A percentile compares a stretch with the other conserved stretches of the same genome.
phyloP scores from a whole-genome alignment of 2,797 vertebrate genomes.

The Decapterus maruadsi region DNA sequence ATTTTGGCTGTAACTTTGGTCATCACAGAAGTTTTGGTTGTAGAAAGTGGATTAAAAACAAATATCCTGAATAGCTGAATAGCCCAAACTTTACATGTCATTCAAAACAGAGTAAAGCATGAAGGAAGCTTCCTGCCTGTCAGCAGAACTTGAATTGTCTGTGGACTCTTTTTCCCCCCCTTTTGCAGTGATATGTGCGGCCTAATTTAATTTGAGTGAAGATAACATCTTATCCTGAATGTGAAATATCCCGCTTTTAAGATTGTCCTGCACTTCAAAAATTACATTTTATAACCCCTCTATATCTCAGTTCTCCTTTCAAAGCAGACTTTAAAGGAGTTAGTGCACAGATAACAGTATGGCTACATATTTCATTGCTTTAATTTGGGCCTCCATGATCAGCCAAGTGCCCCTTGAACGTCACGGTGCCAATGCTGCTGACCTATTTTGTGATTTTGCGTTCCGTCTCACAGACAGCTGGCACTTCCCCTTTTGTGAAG shows the following conservation, averaged over 20 bases:
- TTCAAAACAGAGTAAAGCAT: constrained; percentile 47
- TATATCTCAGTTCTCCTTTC: constrained; percentile 53
- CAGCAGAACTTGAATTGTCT: constrained; percentile 65
- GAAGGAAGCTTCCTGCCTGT: constrained; percentile 50
- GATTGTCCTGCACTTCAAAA: constrained; percentile 67
- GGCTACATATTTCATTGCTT: constrained; percentile 58
- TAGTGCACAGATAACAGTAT: constrained; percentile 56
- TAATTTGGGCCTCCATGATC: constrained; percentile 63
- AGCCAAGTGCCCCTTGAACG: constrained; percentile 43
- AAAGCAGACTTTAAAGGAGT: constrained; percentile 66
- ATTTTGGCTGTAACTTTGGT: constrained; percentile 6
- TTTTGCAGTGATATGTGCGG: constrained; percentile 55
- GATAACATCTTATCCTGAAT: constrained; percentile 75
- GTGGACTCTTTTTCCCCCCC: constrained; percentile 11
- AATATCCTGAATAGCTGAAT: constrained; percentile 12
- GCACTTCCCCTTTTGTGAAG: constrained; percentile 17
- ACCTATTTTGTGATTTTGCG: constrained; percentile 52
- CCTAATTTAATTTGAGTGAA: constrained; percentile 72
- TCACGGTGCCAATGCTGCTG: constrained; percentile 38
- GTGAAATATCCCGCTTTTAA: constrained; percentile 71
- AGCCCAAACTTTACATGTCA: constrained; percentile 28
- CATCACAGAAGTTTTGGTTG: not conserved
- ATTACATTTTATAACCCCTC: constrained; percentile 68
- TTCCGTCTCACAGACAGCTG: constrained; percentile 30
- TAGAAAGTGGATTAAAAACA: constrained; percentile 24